Evolutionary conservation across 1,140 invertebrate species (phyloP).

Genomic region (Trichomalopsis sarcophagae): DNA sequence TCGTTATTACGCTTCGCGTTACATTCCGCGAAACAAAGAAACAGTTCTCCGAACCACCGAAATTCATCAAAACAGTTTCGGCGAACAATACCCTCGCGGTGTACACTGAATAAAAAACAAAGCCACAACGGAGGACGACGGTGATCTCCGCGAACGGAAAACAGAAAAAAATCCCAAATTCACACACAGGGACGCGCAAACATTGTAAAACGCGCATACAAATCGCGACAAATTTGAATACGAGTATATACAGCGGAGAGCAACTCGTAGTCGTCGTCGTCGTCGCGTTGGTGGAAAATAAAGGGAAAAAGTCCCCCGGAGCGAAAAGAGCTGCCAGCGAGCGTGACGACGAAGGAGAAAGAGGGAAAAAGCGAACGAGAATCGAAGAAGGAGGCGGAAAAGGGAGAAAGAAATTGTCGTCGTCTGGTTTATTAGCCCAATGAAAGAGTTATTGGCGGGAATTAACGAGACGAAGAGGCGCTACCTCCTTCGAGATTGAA

Average conservation of each 20-base stretch:
- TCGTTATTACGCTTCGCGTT: too few relatives aligned
- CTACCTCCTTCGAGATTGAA: conserved; percentile 41
- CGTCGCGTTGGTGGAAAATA: neutral
- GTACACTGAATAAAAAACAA: neutral
- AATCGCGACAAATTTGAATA: neutral
- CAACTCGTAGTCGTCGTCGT: neutral
- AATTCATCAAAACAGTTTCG: too few relatives aligned
- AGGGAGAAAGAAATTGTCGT: conserved; percentile 54
- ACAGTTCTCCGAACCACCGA: too few relatives aligned
- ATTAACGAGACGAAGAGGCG: conserved; percentile 32
- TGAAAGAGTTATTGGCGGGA: conserved; percentile 50
- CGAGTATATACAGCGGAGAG: too few relatives aligned
- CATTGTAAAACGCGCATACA: neutral
- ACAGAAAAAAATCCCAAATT: neutral
- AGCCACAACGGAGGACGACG: neutral
- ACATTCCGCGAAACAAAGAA: too few relatives aligned
- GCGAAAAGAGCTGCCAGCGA: neutral
- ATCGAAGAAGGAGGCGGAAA: neutral
- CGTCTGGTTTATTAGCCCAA: conserved; percentile 45
- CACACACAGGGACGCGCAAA: neutral
- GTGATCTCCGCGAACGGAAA: neutral
- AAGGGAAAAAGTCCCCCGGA: too few relatives aligned
- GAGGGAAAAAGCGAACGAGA: neutral
- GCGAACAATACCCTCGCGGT: neutral
- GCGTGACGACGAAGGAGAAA: neutral